These are phyloP conservation scores for Festucalex cinctus DNA, from an alignment of 2,113 vertebrate species.

Conservation along the genomic window DNA sequence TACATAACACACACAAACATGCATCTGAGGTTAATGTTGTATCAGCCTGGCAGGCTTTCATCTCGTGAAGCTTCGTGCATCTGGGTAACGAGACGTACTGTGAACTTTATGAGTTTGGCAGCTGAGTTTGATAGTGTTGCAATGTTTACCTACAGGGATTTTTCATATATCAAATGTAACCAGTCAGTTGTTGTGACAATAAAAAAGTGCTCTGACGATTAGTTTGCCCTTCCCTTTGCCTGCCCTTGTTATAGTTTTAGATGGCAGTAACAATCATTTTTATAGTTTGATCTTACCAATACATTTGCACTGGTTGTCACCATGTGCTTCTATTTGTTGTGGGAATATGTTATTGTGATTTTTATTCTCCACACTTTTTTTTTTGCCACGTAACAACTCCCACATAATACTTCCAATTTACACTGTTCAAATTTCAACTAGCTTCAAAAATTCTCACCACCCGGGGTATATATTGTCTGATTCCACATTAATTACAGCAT, in stretches of 20 bases:
- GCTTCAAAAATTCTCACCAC: too few species aligned
- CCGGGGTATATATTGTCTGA: too few species aligned
- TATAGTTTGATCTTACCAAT: conserved; percentile 14
- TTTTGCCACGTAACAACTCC: too few species aligned
- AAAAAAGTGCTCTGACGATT: not conserved
- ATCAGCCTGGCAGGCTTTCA: conserved; percentile 4
- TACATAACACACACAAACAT: conserved; percentile 53
- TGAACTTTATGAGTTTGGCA: too few species aligned
- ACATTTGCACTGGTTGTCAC: conserved; percentile 1
- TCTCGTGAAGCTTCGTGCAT: conserved; percentile 2
- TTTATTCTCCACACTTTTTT: too few species aligned
- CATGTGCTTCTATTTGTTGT: conserved; percentile 1
- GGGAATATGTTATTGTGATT: too few species aligned
- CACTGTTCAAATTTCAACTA: too few species aligned
- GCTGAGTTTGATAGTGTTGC: too few species aligned
- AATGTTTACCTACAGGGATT: not conserved
- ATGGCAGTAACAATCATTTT: conserved; percentile 11
- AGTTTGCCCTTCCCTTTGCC: not conserved
- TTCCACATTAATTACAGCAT: too few species aligned
- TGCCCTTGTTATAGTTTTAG: conserved; percentile 9
- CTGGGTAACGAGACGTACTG: not conserved
- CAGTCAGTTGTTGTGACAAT: not conserved
- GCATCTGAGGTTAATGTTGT: conserved; percentile 34
- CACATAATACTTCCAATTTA: too few species aligned
- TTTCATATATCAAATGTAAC: not conserved